Conservation (phyloP, 2,888 invertebrate species). For the Hydroisotoma schaefferi region DNA sequence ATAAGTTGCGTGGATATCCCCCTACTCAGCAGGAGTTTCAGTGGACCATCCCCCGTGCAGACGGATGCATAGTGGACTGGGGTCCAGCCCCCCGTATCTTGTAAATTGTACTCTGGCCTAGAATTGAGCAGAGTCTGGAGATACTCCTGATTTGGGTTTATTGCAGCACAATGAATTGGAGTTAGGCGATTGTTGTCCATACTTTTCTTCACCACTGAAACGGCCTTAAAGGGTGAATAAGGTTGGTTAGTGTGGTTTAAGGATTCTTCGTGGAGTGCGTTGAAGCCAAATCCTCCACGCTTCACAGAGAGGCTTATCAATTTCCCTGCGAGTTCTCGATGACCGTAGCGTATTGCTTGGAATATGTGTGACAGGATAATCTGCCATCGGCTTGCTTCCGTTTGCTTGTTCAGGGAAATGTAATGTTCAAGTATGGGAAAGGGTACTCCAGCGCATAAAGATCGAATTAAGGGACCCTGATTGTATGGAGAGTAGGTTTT, state of each 20-base stretch:
- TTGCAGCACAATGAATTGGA: conserved; percentile 57
- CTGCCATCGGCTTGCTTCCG: background rate
- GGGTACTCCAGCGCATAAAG: background rate
- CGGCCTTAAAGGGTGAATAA: conserved; percentile 43
- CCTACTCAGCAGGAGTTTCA: conserved; percentile 52
- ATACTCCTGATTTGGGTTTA: conserved; percentile 56
- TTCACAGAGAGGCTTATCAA: conserved; percentile 23
- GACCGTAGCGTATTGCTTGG: conserved; percentile 53
- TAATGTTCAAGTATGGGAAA: conserved; percentile 5
- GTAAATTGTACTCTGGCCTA: conserved; percentile 54
- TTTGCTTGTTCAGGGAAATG: background rate
- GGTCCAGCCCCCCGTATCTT: conserved; percentile 53
- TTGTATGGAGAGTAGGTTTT: background rate
- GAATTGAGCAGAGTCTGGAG: conserved; percentile 52
- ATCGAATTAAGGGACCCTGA: background rate
- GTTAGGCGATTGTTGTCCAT: conserved; percentile 52
- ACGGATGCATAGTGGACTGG: conserved; percentile 58
- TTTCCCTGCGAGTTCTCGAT: conserved; percentile 51
- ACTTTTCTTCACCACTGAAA: conserved; percentile 49
- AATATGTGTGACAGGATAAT: conserved; percentile 45
- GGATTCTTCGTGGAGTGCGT: conserved; percentile 39
- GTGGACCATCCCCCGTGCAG: conserved; percentile 54
- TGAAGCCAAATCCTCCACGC: conserved; percentile 41
- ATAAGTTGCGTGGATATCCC: conserved; percentile 43
- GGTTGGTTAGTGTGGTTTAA: conserved; percentile 21